Percentiles rank a stretch among this genome's conserved stretches.
Evolutionary conservation across 2,113 vertebrate genomes (phyloP).

Genomic region (Garra rufa): DNA sequence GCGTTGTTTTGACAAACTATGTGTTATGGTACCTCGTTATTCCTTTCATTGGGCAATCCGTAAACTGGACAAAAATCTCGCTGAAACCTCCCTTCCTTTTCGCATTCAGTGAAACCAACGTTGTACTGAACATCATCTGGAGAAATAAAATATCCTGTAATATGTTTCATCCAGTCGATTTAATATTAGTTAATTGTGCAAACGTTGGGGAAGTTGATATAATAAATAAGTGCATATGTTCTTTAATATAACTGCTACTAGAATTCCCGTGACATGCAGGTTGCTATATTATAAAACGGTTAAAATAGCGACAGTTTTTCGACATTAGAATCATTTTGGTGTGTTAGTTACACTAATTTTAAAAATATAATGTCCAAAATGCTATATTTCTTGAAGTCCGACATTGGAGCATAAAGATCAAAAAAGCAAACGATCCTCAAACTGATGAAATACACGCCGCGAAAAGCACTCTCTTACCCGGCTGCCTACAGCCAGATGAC

Average conservation of each 20-base stretch:
- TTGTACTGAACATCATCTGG: neutral
- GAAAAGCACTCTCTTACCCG: constrained; percentile 62
- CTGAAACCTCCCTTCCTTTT: neutral
- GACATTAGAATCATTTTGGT: neutral
- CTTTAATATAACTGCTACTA: neutral
- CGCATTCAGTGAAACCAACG: neutral
- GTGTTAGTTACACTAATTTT: neutral
- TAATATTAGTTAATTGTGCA: neutral
- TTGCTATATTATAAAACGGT: neutral
- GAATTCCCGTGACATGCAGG: neutral
- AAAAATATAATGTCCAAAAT: neutral
- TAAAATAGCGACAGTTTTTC: neutral
- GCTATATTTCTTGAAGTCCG: neutral
- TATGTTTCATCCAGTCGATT: neutral
- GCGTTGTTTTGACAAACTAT: neutral
- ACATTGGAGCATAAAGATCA: neutral
- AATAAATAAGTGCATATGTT: neutral
- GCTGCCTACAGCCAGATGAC: constrained; percentile 4
- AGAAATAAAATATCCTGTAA: neutral
- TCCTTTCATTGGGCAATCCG: neutral
- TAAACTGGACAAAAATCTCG: neutral
- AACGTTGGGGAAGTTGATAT: neutral
- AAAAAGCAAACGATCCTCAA: neutral
- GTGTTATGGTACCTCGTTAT: neutral
- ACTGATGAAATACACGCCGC: constrained; percentile 69